A percentile compares a stretch with the other conserved stretches of the same genome.
Conservation (phyloP, 2,113 vertebrate genomes). For the Odontophorus gujanensis region DNA sequence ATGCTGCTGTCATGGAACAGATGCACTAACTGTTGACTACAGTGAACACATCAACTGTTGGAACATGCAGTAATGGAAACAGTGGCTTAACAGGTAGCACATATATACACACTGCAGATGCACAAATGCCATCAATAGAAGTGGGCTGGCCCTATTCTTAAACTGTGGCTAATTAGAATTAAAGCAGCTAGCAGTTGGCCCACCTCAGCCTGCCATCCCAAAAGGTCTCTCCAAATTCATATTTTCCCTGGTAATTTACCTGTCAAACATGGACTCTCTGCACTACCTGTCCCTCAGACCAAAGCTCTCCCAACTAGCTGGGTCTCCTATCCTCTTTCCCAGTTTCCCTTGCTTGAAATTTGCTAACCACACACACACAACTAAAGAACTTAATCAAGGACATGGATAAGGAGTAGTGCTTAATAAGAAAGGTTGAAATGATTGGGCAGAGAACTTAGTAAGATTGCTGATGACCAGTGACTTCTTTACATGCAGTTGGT, state of each 20-base stretch:
- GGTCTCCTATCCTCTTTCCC: accelerated
- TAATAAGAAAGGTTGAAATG: background rate
- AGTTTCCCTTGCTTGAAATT: background rate
- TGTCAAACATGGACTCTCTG: background rate
- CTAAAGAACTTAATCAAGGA: accelerated
- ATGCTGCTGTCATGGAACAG: accelerated
- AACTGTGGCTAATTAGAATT: background rate
- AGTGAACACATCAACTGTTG: background rate
- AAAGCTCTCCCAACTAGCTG: too few relatives aligned
- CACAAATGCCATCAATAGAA: background rate
- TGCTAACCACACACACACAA: accelerated
- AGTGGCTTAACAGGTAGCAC: background rate
- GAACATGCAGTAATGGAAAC: background rate
- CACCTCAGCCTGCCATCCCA: too few relatives aligned
- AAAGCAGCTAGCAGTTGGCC: background rate
- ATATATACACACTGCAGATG: background rate
- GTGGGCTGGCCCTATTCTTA: background rate
- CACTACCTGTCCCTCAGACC: too few relatives aligned
- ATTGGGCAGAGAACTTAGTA: background rate
- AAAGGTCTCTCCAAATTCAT: accelerated
- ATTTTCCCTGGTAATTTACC: accelerated
- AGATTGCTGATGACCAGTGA: background rate
- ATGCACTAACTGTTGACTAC: background rate
- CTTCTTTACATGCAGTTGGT: background rate
- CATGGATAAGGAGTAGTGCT: accelerated